These are phyloP conservation scores for Bruchidius siliquastri DNA, from an alignment of 2,888 invertebrate genomes.

Conservation along the genomic window DNA sequence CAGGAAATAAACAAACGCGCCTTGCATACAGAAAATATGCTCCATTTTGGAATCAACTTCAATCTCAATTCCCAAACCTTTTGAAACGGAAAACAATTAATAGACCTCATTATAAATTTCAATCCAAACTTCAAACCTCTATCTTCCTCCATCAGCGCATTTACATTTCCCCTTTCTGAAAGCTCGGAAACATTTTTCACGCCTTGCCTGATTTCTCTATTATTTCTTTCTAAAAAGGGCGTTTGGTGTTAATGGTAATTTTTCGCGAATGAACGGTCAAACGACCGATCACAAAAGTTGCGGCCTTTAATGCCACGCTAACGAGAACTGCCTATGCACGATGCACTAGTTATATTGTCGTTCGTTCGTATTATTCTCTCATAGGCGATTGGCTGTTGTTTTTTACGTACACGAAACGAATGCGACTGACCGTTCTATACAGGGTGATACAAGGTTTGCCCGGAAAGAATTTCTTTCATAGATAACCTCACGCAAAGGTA, in stretches of 20 bases:
- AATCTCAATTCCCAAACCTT: too few relatives aligned
- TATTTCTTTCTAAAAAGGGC: neutral
- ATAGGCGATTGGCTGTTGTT: neutral
- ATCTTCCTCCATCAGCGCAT: too few relatives aligned
- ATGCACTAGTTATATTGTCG: neutral
- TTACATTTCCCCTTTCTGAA: neutral
- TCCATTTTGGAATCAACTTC: too few relatives aligned
- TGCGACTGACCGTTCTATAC: neutral
- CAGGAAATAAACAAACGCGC: too few relatives aligned
- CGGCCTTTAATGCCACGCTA: neutral
- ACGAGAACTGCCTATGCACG: neutral
- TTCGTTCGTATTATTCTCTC: neutral
- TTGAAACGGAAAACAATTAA: too few relatives aligned
- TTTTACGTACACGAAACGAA: neutral
- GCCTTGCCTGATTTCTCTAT: neutral
- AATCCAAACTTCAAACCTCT: too few relatives aligned
- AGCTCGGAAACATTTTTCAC: neutral
- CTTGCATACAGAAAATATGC: too few relatives aligned
- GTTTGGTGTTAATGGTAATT: neutral
- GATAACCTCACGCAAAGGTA: too few relatives aligned
- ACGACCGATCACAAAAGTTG: neutral
- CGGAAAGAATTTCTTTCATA: too few relatives aligned
- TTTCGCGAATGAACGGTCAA: neutral
- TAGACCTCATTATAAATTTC: too few relatives aligned
- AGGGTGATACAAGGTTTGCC: neutral